Percentiles rank a stretch among this genome's conserved stretches.
These are phyloP conservation scores for Zosterops borbonicus DNA, from an alignment of 2,113 vertebrate genomes.

Conservation along the genomic window DNA sequence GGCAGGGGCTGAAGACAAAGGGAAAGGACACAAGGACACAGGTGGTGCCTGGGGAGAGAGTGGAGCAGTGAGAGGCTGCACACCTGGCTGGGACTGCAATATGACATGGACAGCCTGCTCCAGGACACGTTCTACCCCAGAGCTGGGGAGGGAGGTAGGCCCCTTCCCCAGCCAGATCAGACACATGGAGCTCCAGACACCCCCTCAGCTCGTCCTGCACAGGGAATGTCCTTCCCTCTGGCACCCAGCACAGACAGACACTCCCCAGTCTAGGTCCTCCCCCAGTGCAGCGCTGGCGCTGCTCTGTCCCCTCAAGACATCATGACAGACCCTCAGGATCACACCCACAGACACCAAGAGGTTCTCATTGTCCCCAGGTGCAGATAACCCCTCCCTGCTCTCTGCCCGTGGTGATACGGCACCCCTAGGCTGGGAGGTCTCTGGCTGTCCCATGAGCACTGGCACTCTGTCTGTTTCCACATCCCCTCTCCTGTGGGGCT, in stretches of 20 bases:
- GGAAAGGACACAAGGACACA: conserved; percentile 89
- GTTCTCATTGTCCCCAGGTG: neutral
- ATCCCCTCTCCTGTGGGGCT: fast-evolving
- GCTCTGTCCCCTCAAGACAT: neutral
- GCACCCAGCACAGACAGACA: neutral
- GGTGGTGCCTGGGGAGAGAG: conserved; percentile 78
- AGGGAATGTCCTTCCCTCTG: neutral
- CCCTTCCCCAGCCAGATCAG: neutral
- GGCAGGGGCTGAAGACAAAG: conserved; percentile 91
- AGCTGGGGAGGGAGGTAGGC: neutral
- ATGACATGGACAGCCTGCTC: neutral
- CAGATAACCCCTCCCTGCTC: neutral
- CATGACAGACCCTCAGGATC: neutral
- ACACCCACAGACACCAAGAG: neutral
- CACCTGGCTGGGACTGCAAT: neutral
- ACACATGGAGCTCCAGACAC: neutral
- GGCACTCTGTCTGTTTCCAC: fast-evolving
- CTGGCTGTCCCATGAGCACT: fast-evolving
- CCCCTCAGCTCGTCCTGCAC: fast-evolving
- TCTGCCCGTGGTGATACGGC: neutral
- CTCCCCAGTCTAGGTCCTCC: neutral
- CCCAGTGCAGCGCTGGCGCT: neutral
- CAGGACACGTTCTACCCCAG: neutral
- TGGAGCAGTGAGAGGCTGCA: neutral
- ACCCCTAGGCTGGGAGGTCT: neutral